Percentiles rank a stretch among this genome's conserved stretches.
Conservation (phyloP, 2,113 vertebrate species). For the Oenanthe melanoleuca region DNA sequence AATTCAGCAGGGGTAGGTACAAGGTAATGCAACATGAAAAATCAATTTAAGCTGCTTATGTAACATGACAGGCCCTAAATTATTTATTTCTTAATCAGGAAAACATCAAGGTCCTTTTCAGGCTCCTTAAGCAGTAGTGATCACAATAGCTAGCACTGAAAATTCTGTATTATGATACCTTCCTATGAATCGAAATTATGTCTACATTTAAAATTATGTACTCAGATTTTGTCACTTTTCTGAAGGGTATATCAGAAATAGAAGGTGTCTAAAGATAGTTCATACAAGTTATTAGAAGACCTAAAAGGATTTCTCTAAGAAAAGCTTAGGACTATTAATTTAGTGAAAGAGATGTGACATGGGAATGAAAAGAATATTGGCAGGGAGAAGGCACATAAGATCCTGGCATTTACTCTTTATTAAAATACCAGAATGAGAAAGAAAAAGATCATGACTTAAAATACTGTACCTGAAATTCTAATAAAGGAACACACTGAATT, state of each 20-base stretch:
- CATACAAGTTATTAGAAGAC: conserved; percentile 31
- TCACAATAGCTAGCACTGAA: background rate
- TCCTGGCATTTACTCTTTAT: background rate
- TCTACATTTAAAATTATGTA: background rate
- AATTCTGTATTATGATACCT: background rate
- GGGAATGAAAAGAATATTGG: conserved; percentile 34
- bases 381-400: background rate
- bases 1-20: conserved; percentile 2
- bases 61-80: conserved; percentile 33
- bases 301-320: conserved; percentile 10
- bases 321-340: conserved; percentile 19
- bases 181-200: background rate
- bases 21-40: conserved; percentile 49
- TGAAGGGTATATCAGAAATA: conserved; percentile 7
- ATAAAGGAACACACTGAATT: background rate
- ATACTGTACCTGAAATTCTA: background rate
- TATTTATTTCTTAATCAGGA: conserved; percentile 39
- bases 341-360: background rate
- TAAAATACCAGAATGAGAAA: conserved; percentile 12
- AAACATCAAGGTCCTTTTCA: conserved; percentile 41
- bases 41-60: conserved; percentile 37
- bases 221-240: conserved; percentile 34
- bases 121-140: background rate
- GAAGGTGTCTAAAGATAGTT: conserved; percentile 25
- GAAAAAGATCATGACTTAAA: conserved; percentile 30